Conservation (phyloP, 2,888 invertebrate genomes). For the Drosophila colorata region DNA sequence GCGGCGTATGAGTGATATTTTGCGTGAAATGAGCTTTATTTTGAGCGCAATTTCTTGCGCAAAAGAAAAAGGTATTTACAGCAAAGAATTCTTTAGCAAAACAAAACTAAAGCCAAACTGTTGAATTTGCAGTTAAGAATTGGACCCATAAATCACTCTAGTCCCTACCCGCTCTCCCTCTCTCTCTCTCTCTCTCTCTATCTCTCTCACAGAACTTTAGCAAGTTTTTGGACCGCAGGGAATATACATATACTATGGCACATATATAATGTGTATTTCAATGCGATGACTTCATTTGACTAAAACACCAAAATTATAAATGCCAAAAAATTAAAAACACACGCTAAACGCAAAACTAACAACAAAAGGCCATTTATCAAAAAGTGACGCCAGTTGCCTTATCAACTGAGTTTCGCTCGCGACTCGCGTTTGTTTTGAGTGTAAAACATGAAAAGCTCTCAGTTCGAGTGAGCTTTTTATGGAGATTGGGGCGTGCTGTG, state of each 20-base stretch:
- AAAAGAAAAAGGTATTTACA: conserved; percentile 1
- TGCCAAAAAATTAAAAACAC: conserved; percentile 27
- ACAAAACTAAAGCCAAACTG: conserved; percentile 16
- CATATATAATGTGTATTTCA: conserved; percentile 38
- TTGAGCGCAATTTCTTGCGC: conserved; percentile 26
- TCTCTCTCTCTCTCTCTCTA: neutral
- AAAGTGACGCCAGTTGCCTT: conserved; percentile 58
- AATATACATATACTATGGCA: conserved; percentile 11
- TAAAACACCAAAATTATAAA: conserved; percentile 44
- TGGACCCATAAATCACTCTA: conserved; percentile 29
- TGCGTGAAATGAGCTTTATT: conserved; percentile 47
- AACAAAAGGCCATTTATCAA: conserved; percentile 65
- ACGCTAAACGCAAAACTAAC: conserved; percentile 21
- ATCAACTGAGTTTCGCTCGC: conserved; percentile 50
- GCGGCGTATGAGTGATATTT: conserved; percentile 79
- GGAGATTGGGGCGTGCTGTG: neutral
- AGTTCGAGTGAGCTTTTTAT: neutral
- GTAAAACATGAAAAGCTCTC: conserved; percentile 41
- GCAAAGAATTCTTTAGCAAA: too few relatives aligned
- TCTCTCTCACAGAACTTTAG: conserved; percentile 1
- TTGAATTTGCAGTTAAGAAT: conserved; percentile 18
- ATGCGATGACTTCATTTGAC: conserved; percentile 77
- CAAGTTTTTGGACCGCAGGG: conserved; percentile 32
- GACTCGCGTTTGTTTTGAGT: conserved; percentile 68
- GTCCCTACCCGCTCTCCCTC: neutral